phyloP scores from a whole-genome alignment of 2,888 invertebrate genomes.

The Archips crataeganus region DNA sequence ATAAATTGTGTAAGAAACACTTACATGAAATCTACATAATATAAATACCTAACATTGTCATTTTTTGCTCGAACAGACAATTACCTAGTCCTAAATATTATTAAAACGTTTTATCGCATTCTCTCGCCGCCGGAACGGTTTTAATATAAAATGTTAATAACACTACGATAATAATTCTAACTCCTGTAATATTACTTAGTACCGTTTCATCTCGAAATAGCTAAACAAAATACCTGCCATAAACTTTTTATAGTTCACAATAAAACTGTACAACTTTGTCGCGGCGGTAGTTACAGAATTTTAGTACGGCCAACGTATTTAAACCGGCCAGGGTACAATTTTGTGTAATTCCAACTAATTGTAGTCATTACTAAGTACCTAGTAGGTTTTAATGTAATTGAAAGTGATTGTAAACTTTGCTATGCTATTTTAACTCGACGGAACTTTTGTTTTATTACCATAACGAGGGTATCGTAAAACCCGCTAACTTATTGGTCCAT shows the following conservation, averaged over 20 bases:
- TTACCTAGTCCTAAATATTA: not conserved
- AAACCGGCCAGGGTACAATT: conserved; percentile 29
- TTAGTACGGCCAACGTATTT: conserved; percentile 36
- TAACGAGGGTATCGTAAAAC: not conserved
- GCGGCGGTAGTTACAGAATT: conserved; percentile 21
- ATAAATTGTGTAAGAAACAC: too few relatives aligned
- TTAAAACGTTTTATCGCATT: not conserved
- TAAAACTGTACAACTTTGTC: conserved; percentile 40
- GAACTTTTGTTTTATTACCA: not conserved
- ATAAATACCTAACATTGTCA: not conserved
- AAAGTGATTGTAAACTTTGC: not conserved
- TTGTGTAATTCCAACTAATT: conserved; percentile 38
- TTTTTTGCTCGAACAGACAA: not conserved
- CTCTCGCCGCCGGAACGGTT: not conserved
- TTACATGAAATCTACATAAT: not conserved
- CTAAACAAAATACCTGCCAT: conserved; percentile 37
- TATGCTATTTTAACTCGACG: not conserved
- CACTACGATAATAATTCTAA: not conserved
- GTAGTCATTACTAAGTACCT: conserved; percentile 21
- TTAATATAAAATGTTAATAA: not conserved
- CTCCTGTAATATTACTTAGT: conserved; percentile 6
- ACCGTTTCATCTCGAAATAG: conserved; percentile 6
- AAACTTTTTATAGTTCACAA: conserved; percentile 39
- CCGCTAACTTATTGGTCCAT: not conserved
- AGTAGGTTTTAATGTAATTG: conserved; percentile 31